Evolutionary conservation across 2,888 invertebrate species (phyloP), one percentile per base, ranked within the genome.

Genomic region (Torymus tubicola): DNA sequence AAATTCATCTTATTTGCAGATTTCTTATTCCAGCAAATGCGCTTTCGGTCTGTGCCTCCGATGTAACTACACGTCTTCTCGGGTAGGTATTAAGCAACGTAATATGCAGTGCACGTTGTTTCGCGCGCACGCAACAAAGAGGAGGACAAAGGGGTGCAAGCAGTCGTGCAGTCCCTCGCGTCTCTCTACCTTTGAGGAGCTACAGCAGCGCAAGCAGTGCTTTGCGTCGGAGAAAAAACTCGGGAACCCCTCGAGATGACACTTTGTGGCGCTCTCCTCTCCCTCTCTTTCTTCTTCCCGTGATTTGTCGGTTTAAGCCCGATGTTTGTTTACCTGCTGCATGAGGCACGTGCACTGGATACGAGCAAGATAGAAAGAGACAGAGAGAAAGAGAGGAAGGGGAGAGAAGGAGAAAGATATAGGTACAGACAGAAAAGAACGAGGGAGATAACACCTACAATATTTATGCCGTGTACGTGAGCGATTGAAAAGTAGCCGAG

Each of bases 1-100:
- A 72, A 61, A 72, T 72, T 72, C 72, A 72, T 72, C 72, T 72
- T 61, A 72, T 72, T 72, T 72, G 63, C 72, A 72, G 53, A 72
- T 72, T 72, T 63, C 72, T 72, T 63, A 63, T 63, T 72, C 72
- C 52, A 16, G 21, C 61, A 63, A 72, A 72, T 72, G 53, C 72
- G 72, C 63, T 72, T 63, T 61, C 63, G 63, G 24, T 63, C 63
- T 31, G 69, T 42, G 18, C 42, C 55, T 68, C 42, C 42, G 21
- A 14, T 24, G 61, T 61, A 61, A 61, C 61, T 24, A 61, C 61
- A 5, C 52, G n/a, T 52, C 12, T 52, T 52, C 18, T 13, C 52
- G 12, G 31, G 31, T 10, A 16, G 5, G 67, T 75, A 75, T 75
- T 75, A 75, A 75, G 67, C n/a, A 60, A 60, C 60, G 14, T 75